Conservation (phyloP, 2,888 invertebrate genomes). For the Caradrina kadenii region DNA sequence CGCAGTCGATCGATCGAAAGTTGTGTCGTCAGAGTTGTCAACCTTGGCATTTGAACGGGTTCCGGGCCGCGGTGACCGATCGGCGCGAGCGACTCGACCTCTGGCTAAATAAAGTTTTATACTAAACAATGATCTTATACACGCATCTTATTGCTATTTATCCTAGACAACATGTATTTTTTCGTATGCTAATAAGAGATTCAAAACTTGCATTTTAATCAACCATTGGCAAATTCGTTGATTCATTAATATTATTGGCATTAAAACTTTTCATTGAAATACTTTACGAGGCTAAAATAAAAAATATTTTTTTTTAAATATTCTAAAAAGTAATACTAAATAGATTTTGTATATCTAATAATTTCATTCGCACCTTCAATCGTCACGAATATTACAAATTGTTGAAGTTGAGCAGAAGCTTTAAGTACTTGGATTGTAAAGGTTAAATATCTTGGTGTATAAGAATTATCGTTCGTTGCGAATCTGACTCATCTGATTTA, state of each 20-base stretch:
- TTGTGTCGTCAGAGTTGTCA: slow-evolving; percentile 90
- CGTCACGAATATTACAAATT: neutral
- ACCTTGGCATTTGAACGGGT: slow-evolving; percentile 90
- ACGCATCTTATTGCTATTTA: slow-evolving; percentile 45
- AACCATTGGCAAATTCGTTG: neutral
- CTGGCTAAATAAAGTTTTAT: slow-evolving; percentile 70
- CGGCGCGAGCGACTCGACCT: slow-evolving; percentile 75
- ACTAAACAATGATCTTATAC: slow-evolving; percentile 57
- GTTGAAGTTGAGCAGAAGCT: slow-evolving; percentile 13
- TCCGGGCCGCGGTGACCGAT: slow-evolving; percentile 84
- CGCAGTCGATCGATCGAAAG: slow-evolving; percentile 87
- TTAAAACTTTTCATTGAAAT: slow-evolving; percentile 1
- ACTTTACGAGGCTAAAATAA: too few relatives aligned
- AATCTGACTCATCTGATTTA: slow-evolving; percentile 65
- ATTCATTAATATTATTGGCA: slow-evolving; percentile 7
- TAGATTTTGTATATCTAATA: neutral
- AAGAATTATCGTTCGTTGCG: slow-evolving; percentile 32
- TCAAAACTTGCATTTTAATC: neutral
- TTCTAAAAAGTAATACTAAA: too few relatives aligned
- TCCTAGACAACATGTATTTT: slow-evolving; percentile 21
- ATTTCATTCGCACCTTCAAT: neutral
- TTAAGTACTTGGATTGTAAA: slow-evolving; percentile 10
- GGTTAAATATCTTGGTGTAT: slow-evolving; percentile 45
- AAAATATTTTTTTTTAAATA: too few relatives aligned
- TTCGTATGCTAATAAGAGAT: slow-evolving; percentile 5